Evolutionary conservation across 1,140 invertebrate genomes (phyloP), one percentile per base, ranked within the genome.

Genomic region (Drosophila obscura): DNA sequence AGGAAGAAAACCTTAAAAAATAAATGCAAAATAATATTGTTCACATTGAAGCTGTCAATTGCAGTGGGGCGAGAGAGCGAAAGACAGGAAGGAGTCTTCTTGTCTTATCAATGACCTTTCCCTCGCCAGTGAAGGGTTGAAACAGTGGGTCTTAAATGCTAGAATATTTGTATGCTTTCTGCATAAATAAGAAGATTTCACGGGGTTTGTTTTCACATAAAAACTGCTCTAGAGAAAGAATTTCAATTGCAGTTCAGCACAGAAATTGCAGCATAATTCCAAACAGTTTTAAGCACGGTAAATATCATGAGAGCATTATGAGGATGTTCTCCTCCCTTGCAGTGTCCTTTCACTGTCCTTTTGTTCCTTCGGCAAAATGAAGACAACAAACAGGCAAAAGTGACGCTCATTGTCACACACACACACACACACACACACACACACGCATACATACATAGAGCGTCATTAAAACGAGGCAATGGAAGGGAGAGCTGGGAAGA

Each of bases 21-120:
- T 87, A 81, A 87, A 87, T 87, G 82, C 82, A 84, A 57, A 84
- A 81, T 77, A 81, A 77, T 71, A 61, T 71, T 64, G 81, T 81
- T 77, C 73, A 52, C 59, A 77, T 87, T 73, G 71, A 73, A 80
- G 63, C 74, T 77, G 77, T 87, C 81, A 84, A 81, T 84, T 84
- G 73, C 77, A 77, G 58, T 55, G 26, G 55, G 44, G 50, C 45
- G 46, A 16, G 55, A 44, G 53, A 51, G 46, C 41, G 58, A 22
- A 41, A 22, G 31, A 35, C 31, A 35, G 31, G 31, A 19, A 19
- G 9, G 5, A 28, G 26, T 28, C 26, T 28, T 5, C 26, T 31
- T 9, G 44, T 57, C 61, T 69, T 74, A 64, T 87, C 77, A 81
- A 56, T 71, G 28, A 63, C 53, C 56, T 22, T 39, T 45, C 26